Conservation (phyloP, 1,140 invertebrate genomes). For the Linepithema humile region DNA sequence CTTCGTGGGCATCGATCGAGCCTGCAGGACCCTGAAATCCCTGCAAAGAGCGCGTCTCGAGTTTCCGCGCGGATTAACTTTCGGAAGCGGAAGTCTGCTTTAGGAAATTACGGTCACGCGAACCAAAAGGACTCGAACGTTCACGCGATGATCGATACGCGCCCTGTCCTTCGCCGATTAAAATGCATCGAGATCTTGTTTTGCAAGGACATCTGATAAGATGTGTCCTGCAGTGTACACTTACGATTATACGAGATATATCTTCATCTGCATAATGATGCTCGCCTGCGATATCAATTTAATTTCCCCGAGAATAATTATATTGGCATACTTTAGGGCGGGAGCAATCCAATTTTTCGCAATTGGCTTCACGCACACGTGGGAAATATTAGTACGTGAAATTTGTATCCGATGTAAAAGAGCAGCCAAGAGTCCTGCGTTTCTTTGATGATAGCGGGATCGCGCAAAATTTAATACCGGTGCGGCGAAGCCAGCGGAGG, state of each 20-base stretch:
- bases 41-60: constrained; percentile 1
- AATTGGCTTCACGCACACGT: not conserved
- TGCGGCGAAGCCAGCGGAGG: constrained; percentile 8
- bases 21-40: constrained; percentile 7
- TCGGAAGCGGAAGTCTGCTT: constrained; percentile 53
- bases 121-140: not conserved
- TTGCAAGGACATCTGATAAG: not conserved
- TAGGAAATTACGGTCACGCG: constrained; percentile 38
- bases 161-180: not conserved
- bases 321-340: too few species aligned
- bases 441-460: constrained; percentile 52
- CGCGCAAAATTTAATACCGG: constrained; percentile 57
- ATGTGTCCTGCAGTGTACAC: not conserved
- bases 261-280: too few species aligned
- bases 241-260: not conserved
- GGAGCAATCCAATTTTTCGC: constrained; percentile 12
- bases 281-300: too few species aligned
- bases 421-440: constrained; percentile 3
- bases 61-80: constrained; percentile 65
- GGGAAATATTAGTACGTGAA: constrained; percentile 13
- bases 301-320: too few species aligned
- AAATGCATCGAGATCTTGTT: not conserved
- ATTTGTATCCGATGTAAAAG: constrained; percentile 40
- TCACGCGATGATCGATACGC: not conserved
- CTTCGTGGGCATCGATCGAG: constrained; percentile 39